Evolutionary conservation across 2,113 vertebrate genomes (phyloP), one percentile per base, ranked within the genome.

Genomic region (Oenanthe melanoleuca): DNA sequence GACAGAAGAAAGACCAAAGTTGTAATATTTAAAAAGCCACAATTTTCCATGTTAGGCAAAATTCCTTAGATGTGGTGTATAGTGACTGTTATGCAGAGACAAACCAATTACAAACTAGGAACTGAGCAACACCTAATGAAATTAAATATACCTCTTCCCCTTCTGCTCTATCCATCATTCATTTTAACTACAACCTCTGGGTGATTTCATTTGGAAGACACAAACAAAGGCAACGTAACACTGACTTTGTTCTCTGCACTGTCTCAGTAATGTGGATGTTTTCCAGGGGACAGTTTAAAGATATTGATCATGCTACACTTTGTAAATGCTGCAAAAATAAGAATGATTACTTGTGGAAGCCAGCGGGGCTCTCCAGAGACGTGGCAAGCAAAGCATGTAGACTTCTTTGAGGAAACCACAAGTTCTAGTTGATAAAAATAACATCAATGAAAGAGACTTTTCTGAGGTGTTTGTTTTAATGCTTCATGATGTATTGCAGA

Each of bases 221-320:
- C 33, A 88, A 72, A 69, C 33, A 71, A 86, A 89, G 14, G 61
- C 73, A 87, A 60, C 61, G 8, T 34, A 81, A 79, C 56, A 67
- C 52, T 49, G 64, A 79, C 77, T 91, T 92, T 66, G 52, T 91
- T 86, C 49, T 85, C 67, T 60, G 26, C 52, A 37, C 50, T 88
- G 67, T 80, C 45, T 85, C 79, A 56, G 52, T 72, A 72, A 72
- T 9, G 55, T 47, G 52, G 83, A 44, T 37, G 34, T 52, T 85
- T 95, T 94, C 78, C 57, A 95, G 74, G 53, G 73, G 37, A 60
- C 28, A 49, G 29, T 61, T 89, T 92, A 82, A 89, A 95, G 87
- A 59, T 88, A 47, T 29, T 82, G 50, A 72, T 77, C 61, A 42
- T n/a, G 20, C 70, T 40, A 87, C 18, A 66, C 66, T 88, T 69